A percentile compares a stretch with the other conserved stretches of the same genome.
Evolutionary conservation across 1,140 invertebrate genomes (phyloP).

Genomic region (Drosophila kikkawai): DNA sequence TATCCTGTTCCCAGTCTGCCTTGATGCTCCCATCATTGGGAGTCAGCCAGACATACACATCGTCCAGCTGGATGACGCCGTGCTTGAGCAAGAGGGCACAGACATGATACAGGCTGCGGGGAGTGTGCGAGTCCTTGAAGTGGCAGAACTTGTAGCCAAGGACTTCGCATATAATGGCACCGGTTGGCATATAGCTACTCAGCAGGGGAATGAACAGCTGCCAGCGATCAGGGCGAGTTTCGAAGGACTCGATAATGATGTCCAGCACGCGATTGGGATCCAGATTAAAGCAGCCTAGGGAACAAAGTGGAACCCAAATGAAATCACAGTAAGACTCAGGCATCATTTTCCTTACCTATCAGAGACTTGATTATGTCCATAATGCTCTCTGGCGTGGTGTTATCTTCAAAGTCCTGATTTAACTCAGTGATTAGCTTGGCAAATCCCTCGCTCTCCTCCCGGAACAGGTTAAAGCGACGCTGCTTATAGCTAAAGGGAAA

Average conservation of each 20-base stretch:
- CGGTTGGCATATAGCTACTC: constrained; percentile 93
- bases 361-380: constrained; percentile 96
- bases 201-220: constrained; percentile 94
- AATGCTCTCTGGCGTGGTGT: constrained; percentile 87
- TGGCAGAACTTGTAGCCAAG: constrained; percentile 96
- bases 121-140: constrained; percentile 90
- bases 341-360: constrained; percentile 89
- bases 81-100: constrained; percentile 96
- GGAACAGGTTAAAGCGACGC: constrained; percentile 98
- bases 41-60: constrained; percentile 95
- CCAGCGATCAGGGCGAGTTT: constrained; percentile 92
- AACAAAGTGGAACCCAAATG: neutral
- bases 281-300: constrained; percentile 97
- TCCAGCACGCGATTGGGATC: constrained; percentile 99
- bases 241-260: constrained; percentile 98
- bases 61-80: constrained; percentile 92
- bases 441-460: constrained; percentile 99
- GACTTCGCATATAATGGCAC: constrained; percentile 95
- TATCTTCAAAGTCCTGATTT: constrained; percentile 93
- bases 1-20: constrained; percentile 92
- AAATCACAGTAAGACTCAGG: neutral
- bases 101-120: constrained; percentile 93
- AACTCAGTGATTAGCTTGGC: constrained; percentile 98
- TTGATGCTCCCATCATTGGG: constrained; percentile 94
- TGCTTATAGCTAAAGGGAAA: constrained; percentile 95